These are phyloP conservation scores for Erynnis tages DNA, from an alignment of 2,888 invertebrate genomes.

Conservation along the genomic window DNA sequence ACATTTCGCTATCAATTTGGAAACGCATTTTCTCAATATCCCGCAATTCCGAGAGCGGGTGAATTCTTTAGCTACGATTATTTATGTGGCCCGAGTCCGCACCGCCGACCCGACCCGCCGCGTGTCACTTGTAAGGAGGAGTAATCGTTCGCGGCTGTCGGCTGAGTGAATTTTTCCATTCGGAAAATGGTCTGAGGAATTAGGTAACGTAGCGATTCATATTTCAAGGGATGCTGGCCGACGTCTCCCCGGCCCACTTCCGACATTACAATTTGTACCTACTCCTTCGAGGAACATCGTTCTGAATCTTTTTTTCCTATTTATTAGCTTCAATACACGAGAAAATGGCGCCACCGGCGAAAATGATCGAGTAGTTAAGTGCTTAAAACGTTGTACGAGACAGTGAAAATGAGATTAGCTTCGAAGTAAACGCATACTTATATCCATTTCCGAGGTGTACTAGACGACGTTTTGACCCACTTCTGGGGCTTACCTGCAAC, in stretches of 20 bases:
- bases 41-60: conserved; percentile 44
- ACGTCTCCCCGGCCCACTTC: conserved; percentile 41
- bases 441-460: background rate
- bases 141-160: conserved; percentile 69
- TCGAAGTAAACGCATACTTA: conserved; percentile 13
- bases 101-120: conserved; percentile 46
- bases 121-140: conserved; percentile 59
- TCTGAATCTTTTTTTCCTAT: conserved; percentile 51
- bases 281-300: conserved; percentile 37
- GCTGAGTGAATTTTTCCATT: conserved; percentile 74
- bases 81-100: conserved; percentile 62
- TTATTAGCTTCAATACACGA: background rate
- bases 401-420: conserved; percentile 33
- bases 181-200: conserved; percentile 69
- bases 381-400: conserved; percentile 47
- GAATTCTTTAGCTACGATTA: conserved; percentile 72
- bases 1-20: conserved; percentile 53
- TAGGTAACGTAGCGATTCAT: conserved; percentile 62
- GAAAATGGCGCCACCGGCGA: conserved; percentile 51
- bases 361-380: conserved; percentile 46
- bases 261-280: conserved; percentile 9
- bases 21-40: conserved; percentile 59
- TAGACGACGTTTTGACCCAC: conserved; percentile 8
- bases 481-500: conserved; percentile 42
- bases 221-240: conserved; percentile 54